Percentiles rank a stretch among this genome's conserved stretches.
These are phyloP conservation scores for Promerops cafer DNA, from an alignment of 2,113 vertebrate species.

Conservation along the genomic window DNA sequence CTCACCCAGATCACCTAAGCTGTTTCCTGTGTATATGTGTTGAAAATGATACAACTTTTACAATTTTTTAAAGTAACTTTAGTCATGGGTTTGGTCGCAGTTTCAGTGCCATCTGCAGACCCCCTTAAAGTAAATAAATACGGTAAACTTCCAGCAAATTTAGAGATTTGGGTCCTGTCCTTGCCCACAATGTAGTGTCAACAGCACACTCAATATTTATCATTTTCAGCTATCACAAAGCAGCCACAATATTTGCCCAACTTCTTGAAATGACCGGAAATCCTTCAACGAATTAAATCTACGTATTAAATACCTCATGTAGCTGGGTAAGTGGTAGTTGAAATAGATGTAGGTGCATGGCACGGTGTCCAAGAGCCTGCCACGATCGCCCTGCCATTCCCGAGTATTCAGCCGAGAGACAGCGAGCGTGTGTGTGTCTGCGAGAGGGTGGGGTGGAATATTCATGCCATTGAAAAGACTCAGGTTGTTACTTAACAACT, in stretches of 20 bases:
- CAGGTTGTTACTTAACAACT: slow-evolving; percentile 49
- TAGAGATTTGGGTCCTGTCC: not conserved
- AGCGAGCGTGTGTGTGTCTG: not conserved
- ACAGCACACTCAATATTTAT: not conserved
- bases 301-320: fast-evolving
- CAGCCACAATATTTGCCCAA: not conserved
- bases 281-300: not conserved
- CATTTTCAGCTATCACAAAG: not conserved
- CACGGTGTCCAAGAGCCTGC: not conserved
- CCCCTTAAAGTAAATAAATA: not conserved
- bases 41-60: not conserved
- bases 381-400: fast-evolving
- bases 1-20: not conserved
- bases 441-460: slow-evolving; percentile 32
- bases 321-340: not conserved
- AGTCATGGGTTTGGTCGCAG: not conserved
- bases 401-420: not conserved
- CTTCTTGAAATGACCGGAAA: not conserved
- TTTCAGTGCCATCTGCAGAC: not conserved
- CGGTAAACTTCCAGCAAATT: not conserved
- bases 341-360: fast-evolving
- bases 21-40: not conserved
- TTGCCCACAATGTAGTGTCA: not conserved
- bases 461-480: slow-evolving; percentile 9
- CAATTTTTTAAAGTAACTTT: not conserved